Base-by-base conservation (phyloP, 2,113 vertebrate species). In the Dipodomys stephensi region DNA sequence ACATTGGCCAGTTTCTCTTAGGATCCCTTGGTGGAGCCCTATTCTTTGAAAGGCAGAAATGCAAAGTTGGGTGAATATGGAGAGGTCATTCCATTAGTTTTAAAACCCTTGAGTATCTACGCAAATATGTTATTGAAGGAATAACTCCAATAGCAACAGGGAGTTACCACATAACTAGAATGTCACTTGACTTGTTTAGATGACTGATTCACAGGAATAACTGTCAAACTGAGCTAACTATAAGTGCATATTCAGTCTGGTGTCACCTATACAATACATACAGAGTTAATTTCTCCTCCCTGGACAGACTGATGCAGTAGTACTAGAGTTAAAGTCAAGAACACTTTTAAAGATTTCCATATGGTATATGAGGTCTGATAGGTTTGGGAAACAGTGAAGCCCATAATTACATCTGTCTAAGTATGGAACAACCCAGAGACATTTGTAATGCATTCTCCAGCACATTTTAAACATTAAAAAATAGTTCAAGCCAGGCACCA, bases 401-500 rank as follows among this genome's bases (percentile, higher is more conserved):
- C 71, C 13, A 15, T 81, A 86, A 60, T 20, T 78, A 35, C 72
- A 30, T 46, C 15, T 35, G 74, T 35, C n/a, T 1, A 73, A 23
- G 6, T 71, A 9, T 23, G 3, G 5, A 89, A 71, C 57, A 87
- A 68, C 15, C 57, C 78, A 28, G 49, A 65, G 16, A 32, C 22
- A 78, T 93, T 72, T 39, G 11, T 11, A 87, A 30, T 35, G 19
- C 49, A 44, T 84, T 74, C 81, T 72, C 69, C 12, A 46, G 25
- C 28, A 2, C 82, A 57, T 53, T 87, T 53, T 62, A 83, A 68
- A 80, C 28, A 67, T 71, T 60, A 71, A 93, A 49, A 88, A 96
- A 72, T 46, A 44, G 25, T 85, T 53, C 49, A 11, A 13, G 39
- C 39, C 39, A 39, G 39, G 39, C 39, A 39, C 39, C 39, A 39